These are phyloP conservation scores for Prinia subflava DNA, from an alignment of 2,113 vertebrate species.

Conservation along the genomic window DNA sequence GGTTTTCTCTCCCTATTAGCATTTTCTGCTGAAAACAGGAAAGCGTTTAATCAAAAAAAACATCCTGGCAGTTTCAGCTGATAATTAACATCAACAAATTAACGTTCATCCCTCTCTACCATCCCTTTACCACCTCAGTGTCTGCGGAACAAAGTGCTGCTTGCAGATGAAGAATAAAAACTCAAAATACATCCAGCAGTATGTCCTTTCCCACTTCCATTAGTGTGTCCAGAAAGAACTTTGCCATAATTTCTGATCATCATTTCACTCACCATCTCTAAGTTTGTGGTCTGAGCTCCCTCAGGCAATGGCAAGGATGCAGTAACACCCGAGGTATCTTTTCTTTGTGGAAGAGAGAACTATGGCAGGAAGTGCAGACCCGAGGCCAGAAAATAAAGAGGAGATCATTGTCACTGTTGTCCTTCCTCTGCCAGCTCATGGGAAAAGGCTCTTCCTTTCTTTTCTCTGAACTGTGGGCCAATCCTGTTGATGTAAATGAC, in stretches of 20 bases:
- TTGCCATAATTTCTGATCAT: background rate
- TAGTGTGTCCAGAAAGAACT: background rate
- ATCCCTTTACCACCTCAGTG: background rate
- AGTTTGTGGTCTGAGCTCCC: background rate
- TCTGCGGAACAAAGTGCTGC: background rate
- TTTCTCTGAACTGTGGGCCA: background rate
- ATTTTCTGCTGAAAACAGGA: background rate
- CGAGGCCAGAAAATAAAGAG: fast-evolving
- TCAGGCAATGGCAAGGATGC: background rate
- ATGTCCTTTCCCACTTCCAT: background rate
- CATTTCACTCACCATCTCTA: background rate
- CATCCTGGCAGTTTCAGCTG: background rate
- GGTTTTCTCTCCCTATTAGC: background rate
- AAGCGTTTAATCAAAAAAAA: background rate
- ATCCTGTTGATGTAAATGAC: background rate
- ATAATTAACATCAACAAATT: background rate
- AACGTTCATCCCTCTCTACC: background rate
- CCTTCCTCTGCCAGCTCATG: background rate
- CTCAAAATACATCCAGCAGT: background rate
- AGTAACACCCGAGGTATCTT: background rate
- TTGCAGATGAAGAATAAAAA: background rate
- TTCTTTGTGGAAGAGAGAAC: background rate
- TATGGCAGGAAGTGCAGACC: background rate
- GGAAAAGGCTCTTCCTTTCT: background rate
- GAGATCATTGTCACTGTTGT: background rate